These are phyloP conservation scores for Machimus rusticus DNA, from an alignment of 2,888 invertebrate species.

Conservation along the genomic window DNA sequence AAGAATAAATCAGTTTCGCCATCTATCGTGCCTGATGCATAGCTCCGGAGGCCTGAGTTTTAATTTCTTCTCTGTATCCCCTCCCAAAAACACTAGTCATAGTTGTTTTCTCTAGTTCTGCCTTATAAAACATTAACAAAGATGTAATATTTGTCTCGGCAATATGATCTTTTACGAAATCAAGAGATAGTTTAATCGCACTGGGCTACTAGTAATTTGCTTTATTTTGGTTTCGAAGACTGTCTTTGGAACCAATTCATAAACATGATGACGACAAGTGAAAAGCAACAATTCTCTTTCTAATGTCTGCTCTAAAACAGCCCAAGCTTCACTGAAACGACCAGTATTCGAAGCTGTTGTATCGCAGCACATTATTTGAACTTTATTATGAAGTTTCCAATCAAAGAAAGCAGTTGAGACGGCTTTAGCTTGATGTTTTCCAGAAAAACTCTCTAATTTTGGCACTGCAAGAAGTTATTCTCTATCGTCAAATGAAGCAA, in stretches of 20 bases:
- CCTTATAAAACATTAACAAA: constrained; percentile 29
- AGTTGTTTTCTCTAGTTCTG: constrained; percentile 49
- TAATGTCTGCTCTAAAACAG: constrained; percentile 49
- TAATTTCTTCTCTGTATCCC: constrained; percentile 40
- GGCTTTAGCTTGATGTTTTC: constrained; percentile 49
- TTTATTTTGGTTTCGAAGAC: constrained; percentile 48
- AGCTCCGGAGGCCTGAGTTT: constrained; percentile 52
- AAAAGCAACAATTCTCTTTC: constrained; percentile 44
- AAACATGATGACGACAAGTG: constrained; percentile 44
- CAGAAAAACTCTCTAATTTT: constrained; percentile 51
- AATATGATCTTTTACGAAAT: constrained; percentile 48
- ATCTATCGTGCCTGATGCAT: constrained; percentile 53
- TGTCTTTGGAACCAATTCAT: constrained; percentile 51
- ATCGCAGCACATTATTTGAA: constrained; percentile 50
- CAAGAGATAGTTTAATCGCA: neutral
- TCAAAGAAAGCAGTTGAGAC: constrained; percentile 49
- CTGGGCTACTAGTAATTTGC: constrained; percentile 49
- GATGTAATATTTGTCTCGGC: neutral
- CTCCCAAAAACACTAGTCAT: constrained; percentile 40
- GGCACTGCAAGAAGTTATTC: constrained; percentile 53
- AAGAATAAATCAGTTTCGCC: constrained; percentile 52
- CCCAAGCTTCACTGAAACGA: constrained; percentile 51
- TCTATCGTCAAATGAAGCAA: constrained; percentile 54
- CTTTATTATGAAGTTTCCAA: constrained; percentile 49
- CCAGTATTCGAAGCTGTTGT: constrained; percentile 52